phyloP scores from a whole-genome alignment of 2,113 vertebrate species.

The Astur gentilis region DNA sequence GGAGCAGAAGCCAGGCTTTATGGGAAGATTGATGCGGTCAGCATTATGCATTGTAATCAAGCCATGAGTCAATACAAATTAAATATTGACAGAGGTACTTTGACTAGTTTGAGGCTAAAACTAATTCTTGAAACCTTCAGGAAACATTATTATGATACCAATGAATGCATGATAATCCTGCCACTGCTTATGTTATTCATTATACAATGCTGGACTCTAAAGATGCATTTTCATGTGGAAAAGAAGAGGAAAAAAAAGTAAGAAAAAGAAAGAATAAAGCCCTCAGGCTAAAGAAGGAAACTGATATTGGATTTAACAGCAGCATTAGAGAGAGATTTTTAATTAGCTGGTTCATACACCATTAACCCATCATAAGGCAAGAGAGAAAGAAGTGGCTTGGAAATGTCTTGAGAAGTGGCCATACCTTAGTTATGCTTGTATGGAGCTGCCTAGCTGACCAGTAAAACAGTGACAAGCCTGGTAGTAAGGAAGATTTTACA shows the following conservation, averaged over 20 bases:
- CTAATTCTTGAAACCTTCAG: not conserved
- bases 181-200: not conserved
- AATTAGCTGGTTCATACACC: not conserved
- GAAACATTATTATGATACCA: not conserved
- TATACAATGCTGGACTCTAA: not conserved
- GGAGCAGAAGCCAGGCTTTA: not conserved
- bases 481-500: not conserved
- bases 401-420: not conserved
- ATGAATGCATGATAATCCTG: not conserved
- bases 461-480: not conserved
- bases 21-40: constrained; percentile 30
- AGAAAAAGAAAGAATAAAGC: not conserved
- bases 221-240: not conserved
- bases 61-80: constrained; percentile 40
- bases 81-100: constrained; percentile 56
- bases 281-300: not conserved
- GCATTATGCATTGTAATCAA: constrained; percentile 26
- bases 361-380: not conserved
- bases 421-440: not conserved
- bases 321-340: not conserved
- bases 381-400: not conserved
- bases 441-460: rapidly evolving
- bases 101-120: not conserved
- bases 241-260: not conserved
- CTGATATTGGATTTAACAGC: constrained; percentile 14